Evolutionary conservation across 2,113 vertebrate species (phyloP).

Genomic region (Ancistrus triradiatus): DNA sequence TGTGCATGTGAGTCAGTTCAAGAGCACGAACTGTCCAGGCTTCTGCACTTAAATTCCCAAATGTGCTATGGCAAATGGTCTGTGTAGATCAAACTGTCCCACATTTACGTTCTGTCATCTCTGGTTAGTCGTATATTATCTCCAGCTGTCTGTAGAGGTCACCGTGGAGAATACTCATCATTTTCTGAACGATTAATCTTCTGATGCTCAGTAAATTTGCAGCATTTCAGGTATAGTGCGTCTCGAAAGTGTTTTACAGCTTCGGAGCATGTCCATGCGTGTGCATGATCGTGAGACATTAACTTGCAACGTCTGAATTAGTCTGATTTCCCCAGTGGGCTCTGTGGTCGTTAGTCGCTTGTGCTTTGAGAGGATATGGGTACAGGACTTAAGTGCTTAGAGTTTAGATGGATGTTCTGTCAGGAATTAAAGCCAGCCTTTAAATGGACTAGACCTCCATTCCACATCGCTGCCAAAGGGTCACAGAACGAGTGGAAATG

Average conservation of each 20-base stretch:
- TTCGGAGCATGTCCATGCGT: background rate
- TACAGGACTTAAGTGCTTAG: constrained; percentile 18
- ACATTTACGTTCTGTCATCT: no score
- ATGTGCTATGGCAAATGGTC: no score
- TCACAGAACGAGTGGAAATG: constrained; percentile 19
- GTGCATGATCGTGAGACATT: background rate
- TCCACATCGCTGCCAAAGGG: constrained; percentile 17
- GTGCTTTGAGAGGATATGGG: constrained; percentile 7
- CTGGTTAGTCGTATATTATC: no score
- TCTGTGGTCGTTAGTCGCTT: constrained; percentile 19
- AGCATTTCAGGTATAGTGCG: background rate
- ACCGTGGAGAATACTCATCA: background rate
- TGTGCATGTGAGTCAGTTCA: no score
- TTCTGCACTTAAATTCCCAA: no score
- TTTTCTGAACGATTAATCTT: constrained; percentile 20
- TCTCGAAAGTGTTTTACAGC: background rate
- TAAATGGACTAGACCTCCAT: constrained; percentile 9
- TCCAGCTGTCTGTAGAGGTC: no score
- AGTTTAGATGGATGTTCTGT: constrained; percentile 36
- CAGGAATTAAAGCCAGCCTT: constrained; percentile 24
- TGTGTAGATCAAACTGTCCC: no score
- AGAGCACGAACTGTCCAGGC: no score
- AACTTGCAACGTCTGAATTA: constrained; percentile 16
- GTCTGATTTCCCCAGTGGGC: constrained; percentile 9
- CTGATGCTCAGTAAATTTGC: constrained; percentile 4